Conservation (phyloP, 2,888 invertebrate species). For the Folsomia candida region DNA sequence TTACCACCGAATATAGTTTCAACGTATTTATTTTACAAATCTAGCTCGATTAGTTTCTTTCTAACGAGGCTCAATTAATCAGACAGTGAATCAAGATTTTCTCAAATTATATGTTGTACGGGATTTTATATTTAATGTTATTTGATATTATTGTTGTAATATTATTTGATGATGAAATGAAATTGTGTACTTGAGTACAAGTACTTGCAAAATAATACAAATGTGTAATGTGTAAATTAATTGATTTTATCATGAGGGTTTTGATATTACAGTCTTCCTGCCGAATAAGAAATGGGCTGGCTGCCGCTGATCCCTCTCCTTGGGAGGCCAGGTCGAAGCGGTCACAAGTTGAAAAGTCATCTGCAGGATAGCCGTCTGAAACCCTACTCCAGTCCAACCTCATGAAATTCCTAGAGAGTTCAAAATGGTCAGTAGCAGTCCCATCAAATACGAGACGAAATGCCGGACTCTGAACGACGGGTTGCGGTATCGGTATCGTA, state of each 20-base stretch:
- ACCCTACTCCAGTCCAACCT: not conserved
- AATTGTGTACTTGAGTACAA: no score
- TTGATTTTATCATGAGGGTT: conserved; percentile 25
- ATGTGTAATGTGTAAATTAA: no score
- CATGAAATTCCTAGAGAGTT: not conserved
- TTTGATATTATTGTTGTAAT: no score
- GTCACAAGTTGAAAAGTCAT: conserved; percentile 19
- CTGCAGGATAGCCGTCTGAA: not conserved
- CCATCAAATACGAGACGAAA: not conserved
- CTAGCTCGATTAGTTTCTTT: no score
- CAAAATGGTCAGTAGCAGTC: not conserved
- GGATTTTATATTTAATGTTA: no score
- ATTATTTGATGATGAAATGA: no score
- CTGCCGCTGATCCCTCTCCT: conserved; percentile 45
- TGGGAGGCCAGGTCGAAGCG: conserved; percentile 44
- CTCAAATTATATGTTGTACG: no score
- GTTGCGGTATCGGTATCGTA: conserved; percentile 36
- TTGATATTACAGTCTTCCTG: conserved; percentile 49
- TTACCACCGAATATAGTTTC: no score
- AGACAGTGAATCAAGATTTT: no score
- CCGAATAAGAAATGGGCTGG: conserved; percentile 47
- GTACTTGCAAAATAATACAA: no score
- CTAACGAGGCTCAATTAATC: no score
- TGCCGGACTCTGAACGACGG: conserved; percentile 15
- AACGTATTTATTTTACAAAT: no score